These are phyloP conservation scores for Rhabdophis nuchalis DNA, from an alignment of 2,797 vertebrate species.

Conservation along the genomic window DNA sequence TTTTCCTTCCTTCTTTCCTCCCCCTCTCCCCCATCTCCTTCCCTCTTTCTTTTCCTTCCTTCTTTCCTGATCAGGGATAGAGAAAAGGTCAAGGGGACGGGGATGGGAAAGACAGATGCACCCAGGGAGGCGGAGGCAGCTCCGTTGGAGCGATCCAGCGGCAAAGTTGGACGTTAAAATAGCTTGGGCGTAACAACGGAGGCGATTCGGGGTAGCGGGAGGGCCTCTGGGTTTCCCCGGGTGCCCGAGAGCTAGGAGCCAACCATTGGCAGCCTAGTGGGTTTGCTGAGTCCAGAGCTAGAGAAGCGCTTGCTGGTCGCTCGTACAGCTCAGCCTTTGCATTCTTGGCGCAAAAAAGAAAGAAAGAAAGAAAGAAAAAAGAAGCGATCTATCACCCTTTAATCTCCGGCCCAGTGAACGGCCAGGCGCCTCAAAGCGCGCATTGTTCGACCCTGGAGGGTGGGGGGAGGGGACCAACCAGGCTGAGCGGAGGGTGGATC, in stretches of 20 bases:
- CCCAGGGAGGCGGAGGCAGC: background rate
- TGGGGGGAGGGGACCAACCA: conserved; percentile 20
- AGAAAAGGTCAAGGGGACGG: background rate
- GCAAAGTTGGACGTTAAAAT: background rate
- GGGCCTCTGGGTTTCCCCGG: too few species aligned
- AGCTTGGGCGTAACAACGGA: background rate
- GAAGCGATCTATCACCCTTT: conserved; percentile 50
- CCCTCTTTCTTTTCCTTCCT: too few species aligned
- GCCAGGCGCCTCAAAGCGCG: conserved; percentile 66
- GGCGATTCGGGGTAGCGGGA: too few species aligned
- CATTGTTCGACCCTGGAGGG: conserved; percentile 62
- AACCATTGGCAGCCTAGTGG: background rate
- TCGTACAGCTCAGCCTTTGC: conserved; percentile 4
- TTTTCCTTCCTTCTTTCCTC: background rate
- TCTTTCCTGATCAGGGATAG: too few species aligned
- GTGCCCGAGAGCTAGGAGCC: background rate
- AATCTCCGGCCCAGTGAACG: conserved; percentile 61
- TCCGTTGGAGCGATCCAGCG: background rate
- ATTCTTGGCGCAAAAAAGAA: conserved; percentile 44
- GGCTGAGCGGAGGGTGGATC: conserved; percentile 57
- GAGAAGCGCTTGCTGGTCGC: background rate
- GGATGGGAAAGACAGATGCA: too few species aligned
- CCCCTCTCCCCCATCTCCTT: too few species aligned
- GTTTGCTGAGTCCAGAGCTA: background rate
- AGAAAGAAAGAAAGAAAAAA: too few species aligned